Percentiles rank a stretch among this genome's conserved stretches.
Conservation (phyloP, 2,888 invertebrate genomes). For the Phytoseiulus persimilis region DNA sequence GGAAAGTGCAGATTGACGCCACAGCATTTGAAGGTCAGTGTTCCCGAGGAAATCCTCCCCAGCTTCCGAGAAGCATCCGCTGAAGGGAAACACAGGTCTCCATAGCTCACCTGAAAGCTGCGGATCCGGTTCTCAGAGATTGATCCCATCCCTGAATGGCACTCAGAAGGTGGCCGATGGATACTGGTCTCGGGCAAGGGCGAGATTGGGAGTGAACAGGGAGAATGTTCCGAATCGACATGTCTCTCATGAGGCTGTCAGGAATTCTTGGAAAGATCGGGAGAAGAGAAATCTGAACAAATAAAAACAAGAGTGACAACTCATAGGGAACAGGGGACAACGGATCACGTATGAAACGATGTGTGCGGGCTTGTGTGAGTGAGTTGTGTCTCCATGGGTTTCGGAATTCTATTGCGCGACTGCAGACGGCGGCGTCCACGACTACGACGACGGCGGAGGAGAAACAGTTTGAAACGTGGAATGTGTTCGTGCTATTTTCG, state of each 20-base stretch:
- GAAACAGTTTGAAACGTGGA: neutral
- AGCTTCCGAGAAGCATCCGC: no score
- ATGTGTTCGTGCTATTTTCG: neutral
- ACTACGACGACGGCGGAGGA: neutral
- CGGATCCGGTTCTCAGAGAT: no score
- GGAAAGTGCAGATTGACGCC: slow-evolving; percentile 30
- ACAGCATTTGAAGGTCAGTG: slow-evolving; percentile 31
- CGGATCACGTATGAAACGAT: neutral
- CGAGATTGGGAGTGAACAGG: no score
- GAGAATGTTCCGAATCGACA: no score
- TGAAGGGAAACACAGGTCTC: no score
- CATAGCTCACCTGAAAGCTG: no score
- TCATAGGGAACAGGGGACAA: neutral
- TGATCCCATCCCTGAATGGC: no score
- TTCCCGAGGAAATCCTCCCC: no score
- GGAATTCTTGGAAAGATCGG: neutral
- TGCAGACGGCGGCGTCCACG: neutral
- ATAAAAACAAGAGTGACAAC: neutral
- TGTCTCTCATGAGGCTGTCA: no score
- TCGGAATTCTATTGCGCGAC: neutral
- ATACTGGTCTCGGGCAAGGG: no score
- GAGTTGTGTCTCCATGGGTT: neutral
- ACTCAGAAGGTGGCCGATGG: no score
- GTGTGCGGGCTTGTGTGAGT: neutral
- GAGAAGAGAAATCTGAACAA: neutral